Base-by-base conservation (phyloP, 64 coral and sea anemone species). In the Anthopleura sola region DNA sequence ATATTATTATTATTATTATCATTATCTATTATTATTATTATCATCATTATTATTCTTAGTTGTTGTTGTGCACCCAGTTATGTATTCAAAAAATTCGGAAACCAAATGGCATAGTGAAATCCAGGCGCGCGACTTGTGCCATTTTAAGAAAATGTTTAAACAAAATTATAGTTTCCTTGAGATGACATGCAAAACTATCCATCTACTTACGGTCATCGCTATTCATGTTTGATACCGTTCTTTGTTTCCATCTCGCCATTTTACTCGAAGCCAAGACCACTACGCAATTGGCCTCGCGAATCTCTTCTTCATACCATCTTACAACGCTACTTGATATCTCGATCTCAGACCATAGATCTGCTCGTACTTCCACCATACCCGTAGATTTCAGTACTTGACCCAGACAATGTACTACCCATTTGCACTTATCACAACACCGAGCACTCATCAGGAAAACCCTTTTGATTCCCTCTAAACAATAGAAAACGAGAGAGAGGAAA, bases 291-390 rank as follows among this genome's bases (percentile, higher is more conserved):
- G 94, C 91, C 21, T 86, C 50, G 26, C 66, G 76, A 34, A 97
- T 88, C 58, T 97, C 89, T 40, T 89, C 88, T 78, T 90, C 94
- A 51, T 97, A 97, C 84, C 91, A 97, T 26, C 88, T 49, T 12
- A 90, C 68, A 46, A 92, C 85, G 71, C 89, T 85, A 37, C 87
- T 86, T 18, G 91, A 38, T 21, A 97, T 90, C 33, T 97, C 94
- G 7, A 85, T 68, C 1, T 82, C 86, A 50, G 77, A 85, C 94
- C 91, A 92, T 64, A 97, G 31, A 20, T 97, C 94, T 11, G 89
- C 47, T 21, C 84, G 68, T 2, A 88, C 90, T 37, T 92, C 87
- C 23, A 97, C 86, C 37, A 89, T 47, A 5, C 82, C 90, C 26
- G 94, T 97, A 0, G 84, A 87, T 54, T 60, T 82, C 5, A 97